A percentile compares a stretch with the other conserved stretches of the same genome.
phyloP scores from a whole-genome alignment of 2,113 vertebrate species.

The Misgurnus mizolepis region DNA sequence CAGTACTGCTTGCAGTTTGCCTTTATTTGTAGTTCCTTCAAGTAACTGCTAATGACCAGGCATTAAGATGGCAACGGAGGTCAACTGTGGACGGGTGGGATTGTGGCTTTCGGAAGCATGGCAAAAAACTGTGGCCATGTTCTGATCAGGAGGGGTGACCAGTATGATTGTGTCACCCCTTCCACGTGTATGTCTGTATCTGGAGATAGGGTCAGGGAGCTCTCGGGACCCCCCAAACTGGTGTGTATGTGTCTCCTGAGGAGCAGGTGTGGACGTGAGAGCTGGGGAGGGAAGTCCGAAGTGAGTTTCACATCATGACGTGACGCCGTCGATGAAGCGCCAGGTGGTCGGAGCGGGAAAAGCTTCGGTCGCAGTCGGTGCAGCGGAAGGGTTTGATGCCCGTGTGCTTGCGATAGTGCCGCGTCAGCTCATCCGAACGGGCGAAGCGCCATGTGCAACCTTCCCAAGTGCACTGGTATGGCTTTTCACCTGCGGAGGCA shows the following conservation, averaged over 20 bases:
- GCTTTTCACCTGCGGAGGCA: constrained; percentile 84
- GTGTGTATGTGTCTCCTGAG: constrained; percentile 24
- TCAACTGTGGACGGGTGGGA: constrained; percentile 34
- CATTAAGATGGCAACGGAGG: constrained; percentile 9
- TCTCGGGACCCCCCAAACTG: constrained; percentile 14
- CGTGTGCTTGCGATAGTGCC: constrained; percentile 97
- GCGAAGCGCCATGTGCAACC: constrained; percentile 96
- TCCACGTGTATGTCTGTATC: constrained; percentile 28
- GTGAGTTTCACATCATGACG: constrained; percentile 88
- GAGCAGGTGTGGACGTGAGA: constrained; percentile 12
- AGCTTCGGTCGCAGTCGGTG: constrained; percentile 94
- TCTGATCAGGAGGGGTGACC: constrained; percentile 12
- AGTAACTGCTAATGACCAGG: constrained; percentile 22
- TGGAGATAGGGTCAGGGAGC: constrained; percentile 28
- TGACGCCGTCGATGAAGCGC: constrained; percentile 93
- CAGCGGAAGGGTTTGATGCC: constrained; percentile 98
- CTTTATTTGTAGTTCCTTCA: constrained; percentile 31
- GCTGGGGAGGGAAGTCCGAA: background rate
- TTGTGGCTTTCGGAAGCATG: constrained; percentile 32
- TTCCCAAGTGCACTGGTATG: constrained; percentile 96
- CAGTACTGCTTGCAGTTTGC: constrained; percentile 18
- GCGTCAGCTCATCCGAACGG: constrained; percentile 92
- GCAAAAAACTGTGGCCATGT: constrained; percentile 11
- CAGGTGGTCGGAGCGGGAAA: constrained; percentile 95
- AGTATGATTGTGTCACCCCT: constrained; percentile 1